Base-by-base conservation (phyloP, 2,888 invertebrate species). In the Nomada flava region DNA sequence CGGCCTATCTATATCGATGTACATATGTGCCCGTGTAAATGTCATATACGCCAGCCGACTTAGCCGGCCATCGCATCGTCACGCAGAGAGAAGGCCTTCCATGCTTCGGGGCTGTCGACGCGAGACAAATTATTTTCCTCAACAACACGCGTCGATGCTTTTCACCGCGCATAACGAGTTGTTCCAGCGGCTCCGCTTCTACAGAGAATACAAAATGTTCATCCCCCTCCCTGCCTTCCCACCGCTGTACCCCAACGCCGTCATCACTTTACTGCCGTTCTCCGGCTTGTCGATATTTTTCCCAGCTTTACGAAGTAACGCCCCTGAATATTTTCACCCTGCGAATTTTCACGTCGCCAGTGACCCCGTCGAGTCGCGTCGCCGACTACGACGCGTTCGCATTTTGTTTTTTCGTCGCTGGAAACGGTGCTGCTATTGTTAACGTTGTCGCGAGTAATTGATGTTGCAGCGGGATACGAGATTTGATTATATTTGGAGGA, bases 51-150 rank as follows among this genome's bases (percentile, higher is more conserved):
- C 77, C 47, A 47, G 55, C 68, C 64, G 78, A 83, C 77, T 82
- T 83, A 83, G 68, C 63, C 65, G 26, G 57, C 67, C 59, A 53
- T 73, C 26, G 57, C 60, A 55, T 63, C 20, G 77, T 18, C 47
- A 67, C 55, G 50, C 67, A 60, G 68, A 63, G 67, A 42, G 74
- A 67, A 71, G 86, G 63, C 79, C 84, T 82, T 78, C 79, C 74
- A 70, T 60, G 65, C 64, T 76, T 52, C 77, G 84, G 68, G 88
- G 76, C 79, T 86, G 86, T 88, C 86, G 88, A 76, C 78, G 84
- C 77, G 88, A 86, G 88, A 86, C 82, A 88, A 87, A 88, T 87
- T 88, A 85, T 87, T 80, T 86, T 88, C 81, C 83, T 77, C 83
- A 67, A 64, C 79, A 73, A 72, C 83, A 76, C 79, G 82, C 84